Conservation (phyloP, 2,888 invertebrate genomes). For the Nudaria mundana region DNA sequence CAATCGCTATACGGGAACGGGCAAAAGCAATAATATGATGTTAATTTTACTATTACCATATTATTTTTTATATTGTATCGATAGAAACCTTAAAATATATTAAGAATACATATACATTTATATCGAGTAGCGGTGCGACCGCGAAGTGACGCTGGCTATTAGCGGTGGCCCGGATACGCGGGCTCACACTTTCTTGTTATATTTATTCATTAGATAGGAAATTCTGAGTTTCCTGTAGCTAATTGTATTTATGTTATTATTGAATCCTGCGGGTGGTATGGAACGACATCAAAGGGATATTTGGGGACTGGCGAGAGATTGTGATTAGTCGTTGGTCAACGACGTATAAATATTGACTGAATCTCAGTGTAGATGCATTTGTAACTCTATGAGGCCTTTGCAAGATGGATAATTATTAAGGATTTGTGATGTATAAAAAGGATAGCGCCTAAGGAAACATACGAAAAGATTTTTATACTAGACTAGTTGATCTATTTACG, state of each 20-base stretch:
- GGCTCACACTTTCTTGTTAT: slow-evolving; percentile 73
- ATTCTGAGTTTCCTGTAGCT: slow-evolving; percentile 80
- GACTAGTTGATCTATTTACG: slow-evolving; percentile 81
- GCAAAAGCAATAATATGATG: slow-evolving; percentile 82
- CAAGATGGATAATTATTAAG: slow-evolving; percentile 80
- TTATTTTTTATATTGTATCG: slow-evolving; percentile 80
- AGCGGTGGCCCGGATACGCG: slow-evolving; percentile 54
- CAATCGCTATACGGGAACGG: slow-evolving; percentile 82
- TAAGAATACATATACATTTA: slow-evolving; percentile 62
- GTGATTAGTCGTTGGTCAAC: slow-evolving; percentile 81
- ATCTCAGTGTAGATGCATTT: slow-evolving; percentile 82
- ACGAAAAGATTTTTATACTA: slow-evolving; percentile 82
- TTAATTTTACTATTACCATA: slow-evolving; percentile 82
- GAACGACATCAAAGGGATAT: slow-evolving; percentile 73
- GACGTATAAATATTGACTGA: slow-evolving; percentile 82
- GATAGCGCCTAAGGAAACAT: slow-evolving; percentile 82
- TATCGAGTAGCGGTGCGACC: slow-evolving; percentile 77
- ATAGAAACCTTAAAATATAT: slow-evolving; percentile 74
- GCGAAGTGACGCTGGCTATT: slow-evolving; percentile 77
- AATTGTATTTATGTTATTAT: slow-evolving; percentile 78
- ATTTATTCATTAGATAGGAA: slow-evolving; percentile 80
- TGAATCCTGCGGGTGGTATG: slow-evolving; percentile 74
- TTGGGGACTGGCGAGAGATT: slow-evolving; percentile 79
- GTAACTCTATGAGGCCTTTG: slow-evolving; percentile 82
- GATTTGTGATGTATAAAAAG: slow-evolving; percentile 81